These are phyloP conservation scores for Sialis fuliginosa DNA, from an alignment of 2,888 invertebrate genomes.

Conservation along the genomic window DNA sequence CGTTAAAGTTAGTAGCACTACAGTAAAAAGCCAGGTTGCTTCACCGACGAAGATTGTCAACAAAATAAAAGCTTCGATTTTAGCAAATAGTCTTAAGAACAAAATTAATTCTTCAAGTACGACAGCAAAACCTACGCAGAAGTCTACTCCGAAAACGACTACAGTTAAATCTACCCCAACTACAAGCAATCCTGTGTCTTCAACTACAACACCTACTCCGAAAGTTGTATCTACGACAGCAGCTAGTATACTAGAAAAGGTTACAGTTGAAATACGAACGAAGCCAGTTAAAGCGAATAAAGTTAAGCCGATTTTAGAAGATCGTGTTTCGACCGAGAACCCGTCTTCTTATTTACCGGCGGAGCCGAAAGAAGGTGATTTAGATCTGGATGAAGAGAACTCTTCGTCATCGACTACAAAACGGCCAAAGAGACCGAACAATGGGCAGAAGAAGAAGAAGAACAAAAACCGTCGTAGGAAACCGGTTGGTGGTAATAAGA, in stretches of 20 bases:
- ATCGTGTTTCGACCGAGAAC: too few relatives aligned
- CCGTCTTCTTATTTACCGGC: constrained; percentile 7
- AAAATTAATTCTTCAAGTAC: constrained; percentile 17
- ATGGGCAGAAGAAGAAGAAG: constrained; percentile 32
- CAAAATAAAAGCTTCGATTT: constrained; percentile 42
- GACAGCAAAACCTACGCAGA: neutral
- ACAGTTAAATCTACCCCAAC: constrained; percentile 6
- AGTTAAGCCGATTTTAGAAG: neutral
- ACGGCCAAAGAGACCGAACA: constrained; percentile 14
- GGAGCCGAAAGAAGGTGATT: constrained; percentile 23
- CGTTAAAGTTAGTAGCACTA: constrained; percentile 10
- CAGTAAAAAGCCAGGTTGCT: constrained; percentile 21
- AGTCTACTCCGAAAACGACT: constrained; percentile 8
- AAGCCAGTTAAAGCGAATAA: neutral
- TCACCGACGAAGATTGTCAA: constrained; percentile 27
- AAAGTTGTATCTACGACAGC: neutral
- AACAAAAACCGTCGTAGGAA: constrained; percentile 41
- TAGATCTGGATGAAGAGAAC: constrained; percentile 24
- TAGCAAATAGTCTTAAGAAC: constrained; percentile 33
- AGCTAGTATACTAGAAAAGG: too few relatives aligned
- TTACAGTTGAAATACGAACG: too few relatives aligned
- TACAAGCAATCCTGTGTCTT: constrained; percentile 7
- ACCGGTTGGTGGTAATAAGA: constrained; percentile 22
- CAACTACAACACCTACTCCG: neutral
- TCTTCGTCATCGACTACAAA: constrained; percentile 20